Base-by-base conservation (phyloP, 2,888 invertebrate species). In the Limnephilus lunatus region DNA sequence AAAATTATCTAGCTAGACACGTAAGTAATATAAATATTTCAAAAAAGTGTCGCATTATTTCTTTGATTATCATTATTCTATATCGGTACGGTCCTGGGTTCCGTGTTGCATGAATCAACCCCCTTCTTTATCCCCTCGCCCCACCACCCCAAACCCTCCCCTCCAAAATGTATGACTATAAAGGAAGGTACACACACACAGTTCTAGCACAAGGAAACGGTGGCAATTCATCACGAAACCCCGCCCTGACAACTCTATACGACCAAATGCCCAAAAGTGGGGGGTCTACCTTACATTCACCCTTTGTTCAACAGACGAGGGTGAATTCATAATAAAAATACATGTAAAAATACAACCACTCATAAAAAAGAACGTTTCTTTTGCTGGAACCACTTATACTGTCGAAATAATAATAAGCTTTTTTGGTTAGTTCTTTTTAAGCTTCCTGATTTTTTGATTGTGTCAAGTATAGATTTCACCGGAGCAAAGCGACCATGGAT, bases 181-280 rank as follows among this genome's bases (percentile, higher is more conserved):
- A 30, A 44, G 30, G 39, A 44, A 44, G 15, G 44, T 86, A 30
- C 94, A 95, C 94, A 94, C 95, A 94, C 95, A 91, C 91, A 93
- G 94, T 93, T 92, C 95, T 95, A 95, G 95, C 94, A 91, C 93
- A 90, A 94, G 94, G 95, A 95, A 95, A 95, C 95, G 96, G 95
- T 95, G 95, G 95, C 96, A 96, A 96, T 96, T 95, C 96, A 96
- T 96, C 96, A 96, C 96, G 95, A 95, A 95, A 96, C 96, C 95
- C 96, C 96, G 96, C 96, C 96, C 96, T 96, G 96, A 96, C 96
- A 96, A 96, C 96, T 96, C 96, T 96, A 96, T 96, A 96, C 95
- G 96, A 95, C 95, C 94, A 94, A 94, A 95, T 94, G 95, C 94
- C 94, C 94, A 94, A 93, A 95, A 95, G 94, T 95, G 19, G n/a